Conservation (phyloP, 2,797 vertebrate genomes). For the Pangasius djambal region DNA sequence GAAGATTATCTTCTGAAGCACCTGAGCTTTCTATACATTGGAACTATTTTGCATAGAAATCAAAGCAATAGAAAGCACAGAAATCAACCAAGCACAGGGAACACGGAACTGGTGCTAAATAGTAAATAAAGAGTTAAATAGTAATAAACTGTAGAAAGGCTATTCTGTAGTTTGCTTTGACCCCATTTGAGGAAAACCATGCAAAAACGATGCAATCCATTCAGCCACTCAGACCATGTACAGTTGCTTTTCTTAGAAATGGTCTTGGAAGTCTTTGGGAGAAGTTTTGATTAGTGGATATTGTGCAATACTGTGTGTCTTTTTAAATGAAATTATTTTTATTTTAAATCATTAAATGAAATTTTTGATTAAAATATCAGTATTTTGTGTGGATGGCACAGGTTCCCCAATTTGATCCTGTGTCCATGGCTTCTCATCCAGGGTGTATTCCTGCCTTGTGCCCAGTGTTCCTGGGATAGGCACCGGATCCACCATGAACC, state of each 20-base stretch:
- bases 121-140: neutral
- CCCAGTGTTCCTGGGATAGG: neutral
- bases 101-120: neutral
- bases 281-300: neutral
- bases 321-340: neutral
- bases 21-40: neutral
- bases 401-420: neutral
- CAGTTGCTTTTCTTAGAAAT: neutral
- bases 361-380: neutral
- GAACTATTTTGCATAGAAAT: no score
- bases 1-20: neutral
- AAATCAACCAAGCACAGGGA: neutral
- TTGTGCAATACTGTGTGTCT: neutral
- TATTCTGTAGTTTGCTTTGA: neutral
- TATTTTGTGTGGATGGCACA: neutral
- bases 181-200: neutral
- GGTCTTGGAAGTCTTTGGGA: neutral
- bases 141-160: neutral
- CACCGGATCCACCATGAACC: neutral
- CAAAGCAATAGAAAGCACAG: neutral
- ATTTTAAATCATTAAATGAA: no score
- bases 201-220: neutral
- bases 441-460: neutral
- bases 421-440: neutral
- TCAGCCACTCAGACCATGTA: neutral